phyloP scores from a whole-genome alignment of 2,888 invertebrate species.

The Trypoxylon attenuatum region DNA sequence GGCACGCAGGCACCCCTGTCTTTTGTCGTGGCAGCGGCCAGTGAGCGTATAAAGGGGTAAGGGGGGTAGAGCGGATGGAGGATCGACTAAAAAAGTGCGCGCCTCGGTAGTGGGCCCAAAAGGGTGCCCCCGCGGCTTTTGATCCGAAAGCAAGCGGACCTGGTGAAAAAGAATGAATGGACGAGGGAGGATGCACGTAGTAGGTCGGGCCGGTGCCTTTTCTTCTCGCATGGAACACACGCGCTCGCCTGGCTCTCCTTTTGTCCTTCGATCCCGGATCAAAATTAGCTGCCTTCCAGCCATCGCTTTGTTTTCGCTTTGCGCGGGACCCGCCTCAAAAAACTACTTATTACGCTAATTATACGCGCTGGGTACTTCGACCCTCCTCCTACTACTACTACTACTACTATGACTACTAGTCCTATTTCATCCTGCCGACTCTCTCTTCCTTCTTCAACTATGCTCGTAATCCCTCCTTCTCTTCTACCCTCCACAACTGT shows the following conservation, averaged over 20 bases:
- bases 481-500: neutral
- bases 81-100: slow-evolving; percentile 49
- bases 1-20: slow-evolving; percentile 55
- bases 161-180: slow-evolving; percentile 63
- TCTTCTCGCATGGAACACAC: slow-evolving; percentile 26
- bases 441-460: slow-evolving; percentile 33
- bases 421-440: neutral
- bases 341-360: slow-evolving; percentile 74
- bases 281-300: slow-evolving; percentile 71
- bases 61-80: slow-evolving; percentile 35
- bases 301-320: slow-evolving; percentile 70
- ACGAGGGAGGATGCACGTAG: slow-evolving; percentile 69
- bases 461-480: slow-evolving; percentile 23
- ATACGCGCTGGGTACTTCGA: slow-evolving; percentile 68
- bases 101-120: slow-evolving; percentile 57
- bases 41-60: slow-evolving; percentile 42
- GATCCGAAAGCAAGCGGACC: slow-evolving; percentile 60
- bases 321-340: slow-evolving; percentile 65
- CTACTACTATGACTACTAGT: neutral
- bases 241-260: slow-evolving; percentile 44
- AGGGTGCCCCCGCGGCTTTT: slow-evolving; percentile 67
- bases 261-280: slow-evolving; percentile 64
- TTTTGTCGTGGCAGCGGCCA: slow-evolving; percentile 61
- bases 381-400: slow-evolving; percentile 18
- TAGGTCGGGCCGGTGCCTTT: slow-evolving; percentile 42